Base-by-base conservation (phyloP, 2,113 vertebrate genomes). In the Sinocyclocheilus anophthalmus region DNA sequence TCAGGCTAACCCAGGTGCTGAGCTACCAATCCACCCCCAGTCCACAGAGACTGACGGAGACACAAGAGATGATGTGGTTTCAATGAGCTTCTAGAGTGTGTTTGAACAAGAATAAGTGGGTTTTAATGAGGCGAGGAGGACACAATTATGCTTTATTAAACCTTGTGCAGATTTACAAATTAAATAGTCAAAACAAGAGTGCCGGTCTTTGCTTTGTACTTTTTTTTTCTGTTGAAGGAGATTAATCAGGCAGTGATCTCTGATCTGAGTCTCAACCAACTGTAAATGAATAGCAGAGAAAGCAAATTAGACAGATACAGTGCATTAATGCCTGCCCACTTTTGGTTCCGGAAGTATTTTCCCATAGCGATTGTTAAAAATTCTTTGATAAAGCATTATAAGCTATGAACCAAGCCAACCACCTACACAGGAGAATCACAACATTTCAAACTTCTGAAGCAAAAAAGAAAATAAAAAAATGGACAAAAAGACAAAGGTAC, bases 1-100 rank as follows among this genome's bases (percentile, higher is more conserved):
- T 76, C 79, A 55, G 81, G 77, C 39, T 83, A 85, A 86, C 87
- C 42, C 82, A 86, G 57, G 79, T 83, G 80, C 57, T 42, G 50
- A 16, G 5, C 48, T 55, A 53, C 59, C 33, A 18, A 84, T 30
- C 81, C 67, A 13, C 53, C 77, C 16, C 63, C 45, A 53, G 30
- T 61, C 37, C 39, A 13, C 48, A 50, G 20, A 63, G 18, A 53
- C 48, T 48, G 26, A 50, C 10, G 22, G n/a, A 82, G 22, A 3
- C n/a, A 42, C 57, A 67, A 81, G 24, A 22, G 45, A 48, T 81
- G n/a, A 79, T 39, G 7, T 26, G 2, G 69, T 63, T 57, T 81
- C 24, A 82, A 81, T 59, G 67, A 80, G 63, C 45, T 63, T 42
- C 53, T 55, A n/a, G 20, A 65, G 79, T 48, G 78, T 65, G 78